Conservation (phyloP, 92 coral and sea anemone species). For the Epizoanthus ramosus region DNA sequence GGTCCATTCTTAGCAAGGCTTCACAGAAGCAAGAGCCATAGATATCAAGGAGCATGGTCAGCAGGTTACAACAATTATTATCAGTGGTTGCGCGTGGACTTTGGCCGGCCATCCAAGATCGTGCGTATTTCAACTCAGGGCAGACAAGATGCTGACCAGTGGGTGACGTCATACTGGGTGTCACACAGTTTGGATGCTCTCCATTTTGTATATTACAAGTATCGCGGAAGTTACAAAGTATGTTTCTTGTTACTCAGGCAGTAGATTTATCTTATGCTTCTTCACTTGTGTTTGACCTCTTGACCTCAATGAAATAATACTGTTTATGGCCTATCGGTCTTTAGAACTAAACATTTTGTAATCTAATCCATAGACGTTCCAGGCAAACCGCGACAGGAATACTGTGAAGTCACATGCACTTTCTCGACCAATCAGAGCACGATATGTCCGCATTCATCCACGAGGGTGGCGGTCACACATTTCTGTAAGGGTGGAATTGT, state of each 20-base stretch:
- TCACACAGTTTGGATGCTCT: slow-evolving; percentile 36
- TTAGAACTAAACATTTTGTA: neutral
- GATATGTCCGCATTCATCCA: slow-evolving; percentile 40
- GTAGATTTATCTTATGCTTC: too few relatives aligned
- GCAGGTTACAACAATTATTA: slow-evolving; percentile 30
- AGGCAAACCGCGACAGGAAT: slow-evolving; percentile 26
- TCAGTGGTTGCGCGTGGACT: slow-evolving; percentile 37
- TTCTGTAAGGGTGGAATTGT: slow-evolving; percentile 28
- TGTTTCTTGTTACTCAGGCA: neutral
- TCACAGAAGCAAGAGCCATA: slow-evolving; percentile 19
- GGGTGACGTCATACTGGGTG: slow-evolving; percentile 38
- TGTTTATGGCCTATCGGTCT: too few relatives aligned
- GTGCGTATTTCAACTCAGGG: slow-evolving; percentile 41
- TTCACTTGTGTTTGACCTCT: too few relatives aligned
- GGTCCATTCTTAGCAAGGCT: slow-evolving; percentile 51
- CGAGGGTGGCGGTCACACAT: slow-evolving; percentile 15
- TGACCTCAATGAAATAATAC: too few relatives aligned
- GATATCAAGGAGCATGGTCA: slow-evolving; percentile 48
- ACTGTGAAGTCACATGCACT: slow-evolving; percentile 35
- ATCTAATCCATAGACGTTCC: slow-evolving; percentile 18
- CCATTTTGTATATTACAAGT: slow-evolving; percentile 23
- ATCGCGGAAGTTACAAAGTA: slow-evolving; percentile 13
- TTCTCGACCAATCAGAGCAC: slow-evolving; percentile 32
- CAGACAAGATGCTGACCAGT: slow-evolving; percentile 40
- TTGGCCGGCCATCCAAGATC: slow-evolving; percentile 42